Evolutionary conservation across 2,797 vertebrate species (phyloP).

Genomic region (Lacerta viridis): DNA sequence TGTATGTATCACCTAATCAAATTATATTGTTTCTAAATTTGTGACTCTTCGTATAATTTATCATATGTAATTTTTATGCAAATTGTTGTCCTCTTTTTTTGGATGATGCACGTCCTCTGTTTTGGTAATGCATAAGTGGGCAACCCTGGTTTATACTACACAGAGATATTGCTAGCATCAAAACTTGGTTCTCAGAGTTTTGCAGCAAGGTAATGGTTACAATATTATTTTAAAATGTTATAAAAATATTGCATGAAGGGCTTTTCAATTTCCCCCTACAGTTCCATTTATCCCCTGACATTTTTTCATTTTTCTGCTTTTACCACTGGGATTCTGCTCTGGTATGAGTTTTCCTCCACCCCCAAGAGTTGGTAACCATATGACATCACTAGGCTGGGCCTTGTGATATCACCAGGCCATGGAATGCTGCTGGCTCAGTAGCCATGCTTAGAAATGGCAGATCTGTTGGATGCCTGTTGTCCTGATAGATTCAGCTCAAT

Average conservation of each 20-base stretch:
- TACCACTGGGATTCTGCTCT: neutral
- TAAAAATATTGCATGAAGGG: neutral
- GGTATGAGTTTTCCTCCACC: too few relatives aligned
- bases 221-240: conserved; percentile 14
- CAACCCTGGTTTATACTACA: neutral
- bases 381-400: neutral
- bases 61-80: too few relatives aligned
- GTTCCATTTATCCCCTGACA: neutral
- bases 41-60: too few relatives aligned
- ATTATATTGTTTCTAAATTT: too few relatives aligned
- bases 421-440: neutral
- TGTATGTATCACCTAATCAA: too few relatives aligned
- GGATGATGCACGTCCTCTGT: too few relatives aligned
- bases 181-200: neutral
- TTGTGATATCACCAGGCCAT: neutral
- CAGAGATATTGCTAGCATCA: neutral
- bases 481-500: neutral
- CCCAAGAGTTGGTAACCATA: neutral
- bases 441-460: neutral
- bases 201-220: neutral
- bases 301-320: neutral
- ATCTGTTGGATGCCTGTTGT: neutral
- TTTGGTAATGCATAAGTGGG: too few relatives aligned
- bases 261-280: neutral
- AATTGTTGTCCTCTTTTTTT: too few relatives aligned